These are phyloP conservation scores for Xanthorhoe spadicearia DNA, from an alignment of 2,888 invertebrate genomes.

Conservation along the genomic window DNA sequence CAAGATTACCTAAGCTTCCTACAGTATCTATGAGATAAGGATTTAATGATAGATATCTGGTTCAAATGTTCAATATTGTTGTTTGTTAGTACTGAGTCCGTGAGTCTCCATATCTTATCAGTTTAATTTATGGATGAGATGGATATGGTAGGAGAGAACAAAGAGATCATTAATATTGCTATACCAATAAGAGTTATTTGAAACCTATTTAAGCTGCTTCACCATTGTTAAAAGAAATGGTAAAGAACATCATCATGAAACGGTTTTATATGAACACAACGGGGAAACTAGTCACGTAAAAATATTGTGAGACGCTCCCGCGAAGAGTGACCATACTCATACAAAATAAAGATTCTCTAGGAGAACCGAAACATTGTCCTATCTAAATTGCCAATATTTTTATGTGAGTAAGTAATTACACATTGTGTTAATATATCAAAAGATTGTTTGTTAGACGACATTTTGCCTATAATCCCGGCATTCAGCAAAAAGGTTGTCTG, in stretches of 20 bases:
- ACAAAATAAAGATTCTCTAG: too few species aligned
- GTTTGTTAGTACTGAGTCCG: not conserved
- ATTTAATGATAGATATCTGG: not conserved
- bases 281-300: too few species aligned
- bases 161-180: constrained; percentile 1
- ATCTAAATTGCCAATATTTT: too few species aligned
- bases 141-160: not conserved
- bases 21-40: constrained; percentile 1
- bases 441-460: too few species aligned
- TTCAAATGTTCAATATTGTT: not conserved
- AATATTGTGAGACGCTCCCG: too few species aligned
- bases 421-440: too few species aligned
- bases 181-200: not conserved
- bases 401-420: too few species aligned
- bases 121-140: constrained; percentile 3
- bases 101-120: constrained; percentile 2
- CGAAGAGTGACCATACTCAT: too few species aligned
- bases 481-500: too few species aligned
- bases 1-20: not conserved
- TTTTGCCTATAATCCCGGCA: too few species aligned
- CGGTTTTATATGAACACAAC: too few species aligned
- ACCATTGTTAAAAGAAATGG: not conserved
- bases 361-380: too few species aligned
- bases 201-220: not conserved
- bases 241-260: not conserved